Evolutionary conservation across 2,113 vertebrate species (phyloP).

Genomic region (Petrocephalus zakoni): DNA sequence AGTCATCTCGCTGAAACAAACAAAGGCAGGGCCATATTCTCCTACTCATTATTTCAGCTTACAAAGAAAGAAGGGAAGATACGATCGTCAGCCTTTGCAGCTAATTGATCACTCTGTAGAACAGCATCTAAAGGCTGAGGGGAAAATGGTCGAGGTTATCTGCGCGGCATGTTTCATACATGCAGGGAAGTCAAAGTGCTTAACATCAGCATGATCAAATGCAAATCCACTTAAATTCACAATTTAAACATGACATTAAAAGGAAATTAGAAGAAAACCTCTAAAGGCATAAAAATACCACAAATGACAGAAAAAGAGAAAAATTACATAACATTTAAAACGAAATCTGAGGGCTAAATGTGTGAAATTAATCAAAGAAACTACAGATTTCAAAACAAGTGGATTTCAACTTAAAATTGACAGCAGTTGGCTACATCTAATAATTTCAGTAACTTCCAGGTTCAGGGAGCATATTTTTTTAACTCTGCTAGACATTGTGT

Average conservation of each 20-base stretch:
- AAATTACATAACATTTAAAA: not conserved
- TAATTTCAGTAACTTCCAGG: not conserved
- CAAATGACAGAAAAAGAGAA: not conserved
- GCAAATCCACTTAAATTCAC: not conserved
- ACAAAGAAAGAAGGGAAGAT: not conserved
- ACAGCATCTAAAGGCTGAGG: not conserved
- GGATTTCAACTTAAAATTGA: not conserved
- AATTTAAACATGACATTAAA: not conserved
- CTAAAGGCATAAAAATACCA: not conserved
- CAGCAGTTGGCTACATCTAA: not conserved
- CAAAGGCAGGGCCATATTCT: not conserved
- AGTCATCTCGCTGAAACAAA: not conserved
- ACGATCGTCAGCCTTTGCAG: not conserved
- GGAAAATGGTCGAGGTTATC: not conserved
- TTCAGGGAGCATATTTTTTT: not conserved
- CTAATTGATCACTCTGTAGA: not conserved
- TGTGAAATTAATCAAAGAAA: not conserved
- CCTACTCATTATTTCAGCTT: not conserved
- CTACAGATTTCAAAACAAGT: not conserved
- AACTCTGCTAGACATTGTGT: not conserved
- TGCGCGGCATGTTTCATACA: not conserved
- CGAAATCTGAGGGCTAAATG: not conserved
- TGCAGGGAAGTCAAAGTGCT: not conserved
- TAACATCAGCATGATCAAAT: not conserved
- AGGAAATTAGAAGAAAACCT: not conserved